phyloP scores from a whole-genome alignment of 2,797 vertebrate genomes.

The Melanotaenia pygmaea region DNA sequence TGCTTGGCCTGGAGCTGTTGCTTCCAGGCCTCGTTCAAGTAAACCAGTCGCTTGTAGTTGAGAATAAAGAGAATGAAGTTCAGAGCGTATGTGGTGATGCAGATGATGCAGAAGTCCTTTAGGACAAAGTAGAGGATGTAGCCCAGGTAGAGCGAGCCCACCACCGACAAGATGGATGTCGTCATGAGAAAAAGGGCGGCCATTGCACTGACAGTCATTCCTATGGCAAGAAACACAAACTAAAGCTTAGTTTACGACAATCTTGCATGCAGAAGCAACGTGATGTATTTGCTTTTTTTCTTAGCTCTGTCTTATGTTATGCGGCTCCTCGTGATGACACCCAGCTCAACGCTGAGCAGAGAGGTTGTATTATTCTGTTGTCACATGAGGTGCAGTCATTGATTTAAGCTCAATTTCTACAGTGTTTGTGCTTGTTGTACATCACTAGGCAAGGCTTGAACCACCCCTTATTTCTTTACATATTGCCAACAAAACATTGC shows the following conservation, averaged over 20 bases:
- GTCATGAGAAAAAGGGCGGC: slow-evolving; percentile 98
- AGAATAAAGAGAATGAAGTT: slow-evolving; percentile 98
- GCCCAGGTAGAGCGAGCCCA: slow-evolving; percentile 96
- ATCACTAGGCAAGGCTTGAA: background rate
- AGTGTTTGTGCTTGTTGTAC: background rate
- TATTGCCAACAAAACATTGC: background rate
- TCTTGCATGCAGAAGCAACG: slow-evolving; percentile 35
- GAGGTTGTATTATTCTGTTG: slow-evolving; percentile 28
- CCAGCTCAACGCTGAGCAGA: slow-evolving; percentile 19
- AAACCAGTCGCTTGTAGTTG: slow-evolving; percentile 99
- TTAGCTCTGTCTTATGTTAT: slow-evolving; percentile 36
- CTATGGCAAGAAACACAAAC: slow-evolving; percentile 79
- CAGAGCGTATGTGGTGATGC: slow-evolving; percentile 94
- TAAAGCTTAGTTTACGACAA: slow-evolving; percentile 55
- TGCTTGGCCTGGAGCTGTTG: slow-evolving; percentile 93
- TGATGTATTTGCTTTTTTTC: slow-evolving; percentile 47
- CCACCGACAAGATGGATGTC: slow-evolving; percentile 95
- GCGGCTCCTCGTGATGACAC: slow-evolving; percentile 48
- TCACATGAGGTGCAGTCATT: slow-evolving; percentile 56
- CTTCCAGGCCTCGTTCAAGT: slow-evolving; percentile 99
- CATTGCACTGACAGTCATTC: slow-evolving; percentile 98
- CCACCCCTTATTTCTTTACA: background rate
- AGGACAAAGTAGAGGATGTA: slow-evolving; percentile 99
- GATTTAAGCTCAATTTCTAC: slow-evolving; percentile 8
- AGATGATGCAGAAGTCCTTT: slow-evolving; percentile 98